A percentile compares a stretch with the other conserved stretches of the same genome.
phyloP scores from a whole-genome alignment of 2,797 vertebrate species.

The Hydrocynus forskahlii region DNA sequence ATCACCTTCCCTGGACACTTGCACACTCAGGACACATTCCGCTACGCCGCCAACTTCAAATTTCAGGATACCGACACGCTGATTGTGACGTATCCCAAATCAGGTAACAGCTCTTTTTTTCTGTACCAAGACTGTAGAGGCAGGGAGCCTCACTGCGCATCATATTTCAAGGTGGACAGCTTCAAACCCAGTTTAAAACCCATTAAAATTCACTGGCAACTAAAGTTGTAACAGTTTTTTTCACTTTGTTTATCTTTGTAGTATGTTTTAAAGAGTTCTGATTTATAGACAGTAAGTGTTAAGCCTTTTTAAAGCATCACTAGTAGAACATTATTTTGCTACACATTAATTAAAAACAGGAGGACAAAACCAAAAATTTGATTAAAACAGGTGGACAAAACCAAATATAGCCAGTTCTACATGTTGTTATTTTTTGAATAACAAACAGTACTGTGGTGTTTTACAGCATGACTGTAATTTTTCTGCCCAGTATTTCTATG shows the following conservation, averaged over 20 bases:
- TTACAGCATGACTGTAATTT: neutral
- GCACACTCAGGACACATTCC: conserved; percentile 82
- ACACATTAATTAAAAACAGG: no score
- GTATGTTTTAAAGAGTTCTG: neutral
- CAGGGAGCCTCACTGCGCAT: no score
- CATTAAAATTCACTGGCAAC: neutral
- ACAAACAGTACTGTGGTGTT: neutral
- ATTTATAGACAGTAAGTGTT: no score
- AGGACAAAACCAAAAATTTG: no score
- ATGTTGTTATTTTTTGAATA: no score
- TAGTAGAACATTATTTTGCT: no score
- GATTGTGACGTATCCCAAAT: conserved; percentile 87
- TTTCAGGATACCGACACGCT: conserved; percentile 81
- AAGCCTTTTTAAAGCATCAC: no score
- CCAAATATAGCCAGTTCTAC: no score
- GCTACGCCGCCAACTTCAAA: conserved; percentile 72
- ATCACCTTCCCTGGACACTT: conserved; percentile 82
- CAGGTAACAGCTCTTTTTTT: conserved; percentile 73
- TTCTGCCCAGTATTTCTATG: neutral
- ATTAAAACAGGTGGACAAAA: no score
- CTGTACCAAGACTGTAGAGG: no score
- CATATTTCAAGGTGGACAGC: no score
- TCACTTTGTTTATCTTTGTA: neutral
- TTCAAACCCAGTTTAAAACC: neutral
- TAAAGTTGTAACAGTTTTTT: neutral